Evolutionary conservation across 2,797 vertebrate genomes (phyloP).

Genomic region (Lacerta agilis): DNA sequence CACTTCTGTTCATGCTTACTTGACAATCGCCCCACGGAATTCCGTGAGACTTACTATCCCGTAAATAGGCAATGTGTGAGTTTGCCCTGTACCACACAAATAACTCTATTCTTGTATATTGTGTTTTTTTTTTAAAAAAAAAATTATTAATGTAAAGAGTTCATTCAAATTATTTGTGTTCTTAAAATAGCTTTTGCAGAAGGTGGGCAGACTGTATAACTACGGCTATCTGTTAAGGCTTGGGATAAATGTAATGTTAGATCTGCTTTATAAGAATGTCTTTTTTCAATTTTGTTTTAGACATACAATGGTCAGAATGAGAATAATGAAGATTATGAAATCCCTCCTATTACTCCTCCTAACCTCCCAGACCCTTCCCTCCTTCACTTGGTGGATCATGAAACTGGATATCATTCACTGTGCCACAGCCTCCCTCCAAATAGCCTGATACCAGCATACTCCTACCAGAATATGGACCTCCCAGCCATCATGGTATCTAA

Average conservation of each 20-base stretch:
- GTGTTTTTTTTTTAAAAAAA: rapidly evolving
- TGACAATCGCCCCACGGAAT: not conserved
- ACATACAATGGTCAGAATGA: constrained; percentile 87
- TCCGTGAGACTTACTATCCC: not conserved
- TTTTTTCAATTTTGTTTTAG: constrained; percentile 78
- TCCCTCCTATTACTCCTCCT: constrained; percentile 97
- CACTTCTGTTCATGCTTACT: not conserved
- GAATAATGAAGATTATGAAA: constrained; percentile 97
- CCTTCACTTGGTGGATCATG: constrained; percentile 96
- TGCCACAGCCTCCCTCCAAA: constrained; percentile 94
- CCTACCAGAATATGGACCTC: constrained; percentile 94
- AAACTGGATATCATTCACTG: constrained; percentile 91
- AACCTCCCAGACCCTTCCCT: constrained; percentile 94
- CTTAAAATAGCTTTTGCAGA: not conserved
- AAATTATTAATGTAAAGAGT: not conserved
- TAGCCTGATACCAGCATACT: constrained; percentile 95
- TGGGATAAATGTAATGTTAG: not conserved
- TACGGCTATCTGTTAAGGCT: not conserved
- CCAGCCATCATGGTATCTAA: constrained; percentile 99
- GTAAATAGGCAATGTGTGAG: too few relatives aligned
- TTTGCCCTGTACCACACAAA: not conserved
- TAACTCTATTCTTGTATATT: not conserved
- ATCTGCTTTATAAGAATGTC: not conserved
- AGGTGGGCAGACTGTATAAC: not conserved
- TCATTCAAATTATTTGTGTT: not conserved